A percentile compares a stretch with the other conserved stretches of the same genome.
These are phyloP conservation scores for Pteria penguin DNA, from an alignment of 2,888 invertebrate species.

Conservation along the genomic window DNA sequence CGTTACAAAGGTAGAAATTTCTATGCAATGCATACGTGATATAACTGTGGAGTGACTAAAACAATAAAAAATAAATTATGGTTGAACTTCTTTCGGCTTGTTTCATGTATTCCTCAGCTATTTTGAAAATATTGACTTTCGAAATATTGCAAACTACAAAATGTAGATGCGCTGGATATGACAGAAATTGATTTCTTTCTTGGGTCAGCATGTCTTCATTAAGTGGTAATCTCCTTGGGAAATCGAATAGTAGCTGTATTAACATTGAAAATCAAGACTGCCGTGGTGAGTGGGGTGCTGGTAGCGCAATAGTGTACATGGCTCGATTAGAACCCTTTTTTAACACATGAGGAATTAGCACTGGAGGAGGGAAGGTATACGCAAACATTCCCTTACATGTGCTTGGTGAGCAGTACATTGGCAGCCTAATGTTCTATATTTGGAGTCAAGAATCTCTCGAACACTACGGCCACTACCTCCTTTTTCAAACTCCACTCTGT, in stretches of 20 bases:
- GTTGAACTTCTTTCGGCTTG: background rate
- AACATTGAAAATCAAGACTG: conserved; percentile 1
- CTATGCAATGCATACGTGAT: too few species aligned
- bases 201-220: conserved; percentile 4
- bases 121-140: background rate
- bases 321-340: background rate
- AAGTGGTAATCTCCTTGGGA: background rate
- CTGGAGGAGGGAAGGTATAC: conserved; percentile 4
- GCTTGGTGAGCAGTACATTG: background rate
- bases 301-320: background rate
- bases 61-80: too few species aligned
- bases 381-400: conserved; percentile 10
- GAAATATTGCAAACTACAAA: conserved; percentile 1
- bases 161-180: background rate
- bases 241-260: background rate
- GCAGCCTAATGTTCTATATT: background rate
- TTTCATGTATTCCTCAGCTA: conserved; percentile 4
- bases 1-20: too few species aligned
- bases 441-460: background rate
- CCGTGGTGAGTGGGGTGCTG: conserved; percentile 5
- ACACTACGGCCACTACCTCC: background rate
- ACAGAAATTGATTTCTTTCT: background rate
- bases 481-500: conserved; percentile 2
- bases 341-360: conserved; percentile 6
- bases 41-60: too few species aligned